Percentiles rank a stretch among this genome's conserved stretches.
Evolutionary conservation across 2,888 invertebrate genomes (phyloP).

Genomic region (Bursaphelenchus okinawaensis): DNA sequence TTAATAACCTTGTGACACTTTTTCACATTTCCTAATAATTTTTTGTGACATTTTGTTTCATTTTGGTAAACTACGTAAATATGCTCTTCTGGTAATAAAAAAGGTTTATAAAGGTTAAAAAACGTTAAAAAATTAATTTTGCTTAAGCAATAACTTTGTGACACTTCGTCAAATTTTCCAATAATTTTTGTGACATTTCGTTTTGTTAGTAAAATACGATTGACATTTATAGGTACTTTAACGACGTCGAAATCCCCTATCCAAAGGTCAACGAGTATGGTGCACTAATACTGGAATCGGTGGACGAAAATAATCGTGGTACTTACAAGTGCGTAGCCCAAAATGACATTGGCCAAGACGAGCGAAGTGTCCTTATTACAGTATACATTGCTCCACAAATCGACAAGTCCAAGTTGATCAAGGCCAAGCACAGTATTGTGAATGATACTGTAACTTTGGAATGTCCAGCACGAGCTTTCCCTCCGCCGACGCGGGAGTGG

Average conservation of each 20-base stretch:
- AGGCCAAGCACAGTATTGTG: conserved; percentile 33
- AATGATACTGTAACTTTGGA: conserved; percentile 48
- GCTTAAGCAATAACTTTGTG: too few relatives aligned
- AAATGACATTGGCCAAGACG: conserved; percentile 47
- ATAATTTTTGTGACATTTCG: too few relatives aligned
- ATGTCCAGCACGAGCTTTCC: conserved; percentile 54
- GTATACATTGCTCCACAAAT: conserved; percentile 54
- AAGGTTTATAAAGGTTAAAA: too few relatives aligned
- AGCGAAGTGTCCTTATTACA: conserved; percentile 53
- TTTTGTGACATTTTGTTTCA: too few relatives aligned
- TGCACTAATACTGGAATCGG: conserved; percentile 37
- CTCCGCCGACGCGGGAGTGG: conserved; percentile 54
- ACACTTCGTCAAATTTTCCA: too few relatives aligned
- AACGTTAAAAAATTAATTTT: too few relatives aligned
- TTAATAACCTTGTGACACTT: too few relatives aligned
- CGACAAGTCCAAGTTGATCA: conserved; percentile 34
- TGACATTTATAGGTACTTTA: conserved; percentile 31
- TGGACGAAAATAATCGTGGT: conserved; percentile 56
- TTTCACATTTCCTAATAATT: too few relatives aligned
- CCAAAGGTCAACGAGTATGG: conserved; percentile 44
- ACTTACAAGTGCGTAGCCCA: conserved; percentile 45
- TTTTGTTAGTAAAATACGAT: too few relatives aligned
- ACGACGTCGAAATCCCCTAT: conserved; percentile 37
- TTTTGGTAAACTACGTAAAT: too few relatives aligned
- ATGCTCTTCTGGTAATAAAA: too few relatives aligned